phyloP scores from a whole-genome alignment of 92 coral and sea anemone genomes.

The Hydrozoanthus gracilis region DNA sequence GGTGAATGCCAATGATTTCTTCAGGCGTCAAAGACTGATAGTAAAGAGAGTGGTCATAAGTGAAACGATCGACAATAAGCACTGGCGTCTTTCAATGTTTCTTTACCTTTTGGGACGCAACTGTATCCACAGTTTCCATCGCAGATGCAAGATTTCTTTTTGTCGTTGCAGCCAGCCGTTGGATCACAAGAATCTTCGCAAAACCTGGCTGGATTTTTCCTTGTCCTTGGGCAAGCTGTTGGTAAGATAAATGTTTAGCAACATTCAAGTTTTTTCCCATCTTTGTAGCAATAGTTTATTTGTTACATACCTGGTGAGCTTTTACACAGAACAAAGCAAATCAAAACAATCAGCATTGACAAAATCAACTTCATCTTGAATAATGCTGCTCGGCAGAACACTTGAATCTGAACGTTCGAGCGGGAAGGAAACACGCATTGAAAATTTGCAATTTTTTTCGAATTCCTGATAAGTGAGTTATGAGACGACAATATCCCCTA shows the following conservation, averaged over 20 bases:
- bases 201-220: not conserved
- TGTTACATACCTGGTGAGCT: conserved; percentile 5
- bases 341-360: not conserved
- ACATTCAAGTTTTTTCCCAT: not conserved
- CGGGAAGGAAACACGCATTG: not conserved
- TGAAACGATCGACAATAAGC: too few species aligned
- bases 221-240: conserved; percentile 33
- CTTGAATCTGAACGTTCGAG: not conserved
- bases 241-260: not conserved
- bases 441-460: not conserved
- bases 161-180: not conserved
- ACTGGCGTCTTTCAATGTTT: too few species aligned
- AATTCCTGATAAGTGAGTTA: conserved; percentile 8
- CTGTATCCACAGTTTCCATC: conserved; percentile 91
- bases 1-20: too few species aligned
- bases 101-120: conserved; percentile 70
- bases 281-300: not conserved
- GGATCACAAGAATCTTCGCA: conserved; percentile 31
- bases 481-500: not conserved
- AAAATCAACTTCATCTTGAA: not conserved
- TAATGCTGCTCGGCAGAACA: not conserved
- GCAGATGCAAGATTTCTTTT: conserved; percentile 65
- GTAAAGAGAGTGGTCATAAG: too few species aligned
- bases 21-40: too few species aligned
- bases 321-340: not conserved